A percentile compares a stretch with the other conserved stretches of the same genome.
Evolutionary conservation across 2,888 invertebrate genomes (phyloP).

Genomic region (Scaptomyza tumidula): DNA sequence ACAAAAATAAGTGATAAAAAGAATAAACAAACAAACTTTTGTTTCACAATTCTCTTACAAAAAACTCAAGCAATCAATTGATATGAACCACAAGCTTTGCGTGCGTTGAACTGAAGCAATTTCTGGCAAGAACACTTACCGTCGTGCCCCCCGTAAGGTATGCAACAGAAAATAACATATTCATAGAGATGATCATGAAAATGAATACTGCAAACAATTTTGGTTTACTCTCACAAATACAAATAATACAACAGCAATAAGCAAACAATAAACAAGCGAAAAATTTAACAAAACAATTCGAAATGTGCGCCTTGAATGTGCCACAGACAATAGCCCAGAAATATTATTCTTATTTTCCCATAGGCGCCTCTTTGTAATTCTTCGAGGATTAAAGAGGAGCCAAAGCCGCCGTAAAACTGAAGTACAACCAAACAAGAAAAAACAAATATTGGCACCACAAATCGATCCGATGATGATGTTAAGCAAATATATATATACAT

Average conservation of each 20-base stretch:
- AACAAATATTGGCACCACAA: conserved; percentile 60
- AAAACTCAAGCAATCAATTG: conserved; percentile 64
- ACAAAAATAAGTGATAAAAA: conserved; percentile 82
- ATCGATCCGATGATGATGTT: conserved; percentile 38
- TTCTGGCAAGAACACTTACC: conserved; percentile 43
- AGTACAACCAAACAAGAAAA: conserved; percentile 67
- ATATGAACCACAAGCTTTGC: conserved; percentile 71
- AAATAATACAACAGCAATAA: conserved; percentile 48
- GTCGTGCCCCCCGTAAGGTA: not conserved
- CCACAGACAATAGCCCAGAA: conserved; percentile 82
- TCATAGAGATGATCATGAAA: not conserved
- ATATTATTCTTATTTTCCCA: conserved; percentile 74
- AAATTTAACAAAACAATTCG: conserved; percentile 65
- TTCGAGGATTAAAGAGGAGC: conserved; percentile 72
- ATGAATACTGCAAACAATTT: conserved; percentile 64
- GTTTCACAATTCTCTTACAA: conserved; percentile 75
- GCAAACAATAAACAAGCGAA: conserved; percentile 67
- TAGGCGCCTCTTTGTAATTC: conserved; percentile 66
- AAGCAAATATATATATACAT: no score
- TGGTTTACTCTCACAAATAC: conserved; percentile 72
- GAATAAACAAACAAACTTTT: conserved; percentile 54
- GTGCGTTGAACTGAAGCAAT: conserved; percentile 73
- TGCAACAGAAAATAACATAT: conserved; percentile 24
- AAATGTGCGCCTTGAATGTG: conserved; percentile 43
- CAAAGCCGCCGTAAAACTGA: conserved; percentile 66